Base-by-base conservation (phyloP, 2,113 vertebrate species). In the Aythya baeri region DNA sequence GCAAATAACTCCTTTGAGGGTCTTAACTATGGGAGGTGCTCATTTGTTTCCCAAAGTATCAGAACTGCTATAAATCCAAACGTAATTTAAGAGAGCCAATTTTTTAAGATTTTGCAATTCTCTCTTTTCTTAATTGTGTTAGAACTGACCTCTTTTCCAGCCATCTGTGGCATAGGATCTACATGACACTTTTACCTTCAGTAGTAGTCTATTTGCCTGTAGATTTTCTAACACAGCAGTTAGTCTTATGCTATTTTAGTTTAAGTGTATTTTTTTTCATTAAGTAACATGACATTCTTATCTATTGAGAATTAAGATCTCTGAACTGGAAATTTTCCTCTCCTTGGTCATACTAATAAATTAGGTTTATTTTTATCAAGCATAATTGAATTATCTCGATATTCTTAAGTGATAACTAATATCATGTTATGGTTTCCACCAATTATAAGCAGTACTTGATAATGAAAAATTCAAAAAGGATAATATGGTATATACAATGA, bases 401-500 rank as follows among this genome's bases (percentile, higher is more conserved):
- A 49, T 49, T 49, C 20, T 49, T 49, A 49, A 49, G 20, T 22
- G 46, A 11, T 68, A 77, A 62, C 46, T 73, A 34, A 73, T 12
- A 55, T 4, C 5, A 4, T n/a, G 34, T 34, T 67, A 20, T n/a
- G 5, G 11, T 74, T 83, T 79, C 4, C 11, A 44, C 8, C 52
- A 36, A 50, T 46, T 1, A 0, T 5, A 65, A 71, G 41, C 73
- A 65, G 20, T 63, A 7, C 2, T 15, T 59, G 13, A 68, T 63
- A 76, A 59, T 17, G 15, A 68, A 22, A 71, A 74, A 20, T 9
- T 32, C 17, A 25, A 73, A 88, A 46, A 3, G 2, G 16, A 20
- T 8, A 61, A 13, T 61, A 32, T 5, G 26, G 2, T 16, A 5
- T 4, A 36, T 32, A 5, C 3, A 44, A 25, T 71, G 20, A 38